Evolutionary conservation across 2,113 vertebrate species (phyloP), one percentile per base, ranked within the genome.

Genomic region (Macrotus californicus): DNA sequence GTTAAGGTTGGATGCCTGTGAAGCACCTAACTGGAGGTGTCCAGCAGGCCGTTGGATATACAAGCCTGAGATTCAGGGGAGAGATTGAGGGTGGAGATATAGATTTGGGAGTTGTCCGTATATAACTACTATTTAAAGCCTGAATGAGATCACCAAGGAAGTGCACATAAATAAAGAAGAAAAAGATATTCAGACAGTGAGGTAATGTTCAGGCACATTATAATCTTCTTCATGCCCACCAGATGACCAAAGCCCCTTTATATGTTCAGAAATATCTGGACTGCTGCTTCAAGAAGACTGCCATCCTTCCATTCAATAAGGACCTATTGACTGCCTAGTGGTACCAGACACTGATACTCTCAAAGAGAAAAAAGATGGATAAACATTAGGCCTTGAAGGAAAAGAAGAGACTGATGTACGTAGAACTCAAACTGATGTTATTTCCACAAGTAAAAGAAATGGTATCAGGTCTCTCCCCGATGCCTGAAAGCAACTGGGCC

Each of bases 161-260:
- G 91, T 89, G 15, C 54, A 94, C 72, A 96, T 93, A 97, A 97
- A 97, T 97, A 97, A 97, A 92, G 82, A 88, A 96, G 93, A 95
- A 93, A 92, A 97, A 96, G 96, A 96, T 97, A 97, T 96, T 80
- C 91, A 97, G 96, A 97, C 96, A 96, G 86, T 97, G 95, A 97
- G 93, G 96, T 97, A 95, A 97, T 96, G 91, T 79, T 87, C 91
- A 91, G 46, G 93, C 92, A 89, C 43, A 89, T 95, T 76, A 95
- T 85, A 87, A 69, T 82, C 85, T 56, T 96, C 91, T 69, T 69
- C 50, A 70, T 88, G 73, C 81, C 95, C 94, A 96, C 94, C 96
- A 96, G 97, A 97, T 95, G 96, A 81, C 52, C 72, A 84, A 66
- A 73, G 50, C 73, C 91, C 91, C 96, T 95, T 69, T 36, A 41